These are phyloP conservation scores for Agrotis ipsilon DNA, from an alignment of 2,888 invertebrate genomes.

Conservation along the genomic window DNA sequence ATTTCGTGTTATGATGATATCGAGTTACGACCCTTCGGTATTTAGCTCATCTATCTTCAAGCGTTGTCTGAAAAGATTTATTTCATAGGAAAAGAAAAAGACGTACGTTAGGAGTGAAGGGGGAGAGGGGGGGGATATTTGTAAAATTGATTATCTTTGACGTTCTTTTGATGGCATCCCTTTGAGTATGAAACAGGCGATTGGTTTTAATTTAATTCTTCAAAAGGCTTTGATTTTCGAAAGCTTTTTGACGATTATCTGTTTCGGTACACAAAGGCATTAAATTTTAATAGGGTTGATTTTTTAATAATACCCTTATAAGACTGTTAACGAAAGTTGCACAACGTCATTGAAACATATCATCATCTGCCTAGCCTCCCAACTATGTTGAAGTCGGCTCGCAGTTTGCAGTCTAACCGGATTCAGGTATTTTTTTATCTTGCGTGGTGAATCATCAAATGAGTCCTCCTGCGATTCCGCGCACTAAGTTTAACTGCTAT, in stretches of 20 bases:
- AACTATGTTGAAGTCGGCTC: too few relatives aligned
- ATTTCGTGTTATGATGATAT: constrained; percentile 13
- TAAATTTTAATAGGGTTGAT: neutral
- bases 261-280: constrained; percentile 76
- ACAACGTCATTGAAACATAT: neutral
- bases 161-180: constrained; percentile 84
- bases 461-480: too few relatives aligned
- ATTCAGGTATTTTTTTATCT: too few relatives aligned
- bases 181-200: constrained; percentile 79
- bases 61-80: constrained; percentile 82
- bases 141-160: constrained; percentile 90
- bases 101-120: constrained; percentile 66
- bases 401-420: too few relatives aligned
- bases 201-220: constrained; percentile 88
- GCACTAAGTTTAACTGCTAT: too few relatives aligned
- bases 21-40: constrained; percentile 50
- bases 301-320: too few relatives aligned
- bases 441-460: too few relatives aligned
- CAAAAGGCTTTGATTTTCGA: constrained; percentile 74
- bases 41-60: constrained; percentile 58
- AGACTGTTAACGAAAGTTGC: neutral
- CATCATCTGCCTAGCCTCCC: too few relatives aligned
- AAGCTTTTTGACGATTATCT: constrained; percentile 79
- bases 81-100: constrained; percentile 85
- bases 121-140: constrained; percentile 80